These are phyloP conservation scores for Agrotis ipsilon DNA, from an alignment of 2,888 invertebrate genomes.

Conservation along the genomic window DNA sequence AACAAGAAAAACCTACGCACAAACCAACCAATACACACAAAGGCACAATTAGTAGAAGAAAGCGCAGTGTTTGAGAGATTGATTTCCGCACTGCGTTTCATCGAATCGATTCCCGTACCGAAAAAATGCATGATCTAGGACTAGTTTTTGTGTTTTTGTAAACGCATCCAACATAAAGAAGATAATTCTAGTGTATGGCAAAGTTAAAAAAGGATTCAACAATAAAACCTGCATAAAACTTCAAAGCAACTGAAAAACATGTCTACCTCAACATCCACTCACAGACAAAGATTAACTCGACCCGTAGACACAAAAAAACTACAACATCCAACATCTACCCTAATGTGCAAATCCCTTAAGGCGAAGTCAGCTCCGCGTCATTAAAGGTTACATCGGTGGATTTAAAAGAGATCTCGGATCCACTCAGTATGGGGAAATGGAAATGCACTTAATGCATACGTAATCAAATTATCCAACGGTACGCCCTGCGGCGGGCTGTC, in stretches of 20 bases:
- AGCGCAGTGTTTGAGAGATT: no score
- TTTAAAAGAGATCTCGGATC: conserved; percentile 83
- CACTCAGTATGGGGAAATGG: conserved; percentile 82
- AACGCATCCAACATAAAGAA: no score
- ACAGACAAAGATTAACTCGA: conserved; percentile 12
- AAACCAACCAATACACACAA: no score
- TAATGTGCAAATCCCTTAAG: conserved; percentile 58
- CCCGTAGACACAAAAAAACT: conserved; percentile 45
- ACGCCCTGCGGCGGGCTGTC: conserved; percentile 49
- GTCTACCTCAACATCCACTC: neutral
- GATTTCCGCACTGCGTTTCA: no score
- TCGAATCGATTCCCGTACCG: no score
- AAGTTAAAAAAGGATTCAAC: neutral
- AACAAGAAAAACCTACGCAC: no score
- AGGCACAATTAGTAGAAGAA: no score
- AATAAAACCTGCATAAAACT: conserved; percentile 22
- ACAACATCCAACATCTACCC: conserved; percentile 9
- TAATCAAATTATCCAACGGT: conserved; percentile 86
- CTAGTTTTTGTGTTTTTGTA: no score
- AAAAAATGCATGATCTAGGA: no score
- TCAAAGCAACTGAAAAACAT: neutral
- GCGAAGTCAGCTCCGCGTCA: conserved; percentile 66
- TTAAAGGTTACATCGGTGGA: conserved; percentile 77
- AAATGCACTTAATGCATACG: conserved; percentile 90
- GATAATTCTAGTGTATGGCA: no score